phyloP scores from a whole-genome alignment of 2,888 invertebrate genomes.

The Druceiella hillmani region DNA sequence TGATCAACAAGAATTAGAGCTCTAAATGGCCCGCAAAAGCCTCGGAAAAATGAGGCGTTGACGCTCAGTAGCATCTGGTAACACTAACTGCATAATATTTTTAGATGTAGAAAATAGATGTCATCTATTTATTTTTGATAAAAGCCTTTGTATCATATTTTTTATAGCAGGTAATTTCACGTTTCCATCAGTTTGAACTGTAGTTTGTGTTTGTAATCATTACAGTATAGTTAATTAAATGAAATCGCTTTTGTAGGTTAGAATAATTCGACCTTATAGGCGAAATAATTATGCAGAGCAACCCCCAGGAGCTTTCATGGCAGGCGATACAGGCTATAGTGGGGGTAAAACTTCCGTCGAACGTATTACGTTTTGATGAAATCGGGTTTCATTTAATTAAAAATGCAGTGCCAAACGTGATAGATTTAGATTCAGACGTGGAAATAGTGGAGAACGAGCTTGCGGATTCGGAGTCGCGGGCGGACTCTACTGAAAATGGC shows the following conservation, averaged over 20 bases:
- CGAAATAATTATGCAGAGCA: slow-evolving; percentile 52
- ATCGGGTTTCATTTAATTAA: slow-evolving; percentile 49
- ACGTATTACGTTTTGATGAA: slow-evolving; percentile 50
- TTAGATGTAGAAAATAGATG: slow-evolving; percentile 53
- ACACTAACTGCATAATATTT: slow-evolving; percentile 46
- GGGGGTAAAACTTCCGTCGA: slow-evolving; percentile 51
- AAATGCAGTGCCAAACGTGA: slow-evolving; percentile 42
- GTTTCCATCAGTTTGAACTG: no score
- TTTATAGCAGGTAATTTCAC: no score
- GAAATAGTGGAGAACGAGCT: slow-evolving; percentile 51
- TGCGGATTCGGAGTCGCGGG: slow-evolving; percentile 44
- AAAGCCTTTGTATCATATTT: no score
- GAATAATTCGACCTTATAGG: slow-evolving; percentile 36
- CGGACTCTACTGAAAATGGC: slow-evolving; percentile 47
- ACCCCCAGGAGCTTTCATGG: slow-evolving; percentile 56
- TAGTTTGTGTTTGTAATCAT: no score
- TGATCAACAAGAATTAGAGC: no score
- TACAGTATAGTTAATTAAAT: no score
- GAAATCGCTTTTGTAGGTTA: slow-evolving; percentile 52
- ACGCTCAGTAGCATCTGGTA: slow-evolving; percentile 16
- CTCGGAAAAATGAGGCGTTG: no score
- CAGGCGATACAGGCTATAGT: slow-evolving; percentile 53
- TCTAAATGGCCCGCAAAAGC: no score
- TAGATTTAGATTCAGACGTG: slow-evolving; percentile 50
- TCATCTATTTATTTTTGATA: slow-evolving; percentile 36